A percentile compares a stretch with the other conserved stretches of the same genome.
Conservation (phyloP, 2,113 vertebrate species). For the Silurus asotus region DNA sequence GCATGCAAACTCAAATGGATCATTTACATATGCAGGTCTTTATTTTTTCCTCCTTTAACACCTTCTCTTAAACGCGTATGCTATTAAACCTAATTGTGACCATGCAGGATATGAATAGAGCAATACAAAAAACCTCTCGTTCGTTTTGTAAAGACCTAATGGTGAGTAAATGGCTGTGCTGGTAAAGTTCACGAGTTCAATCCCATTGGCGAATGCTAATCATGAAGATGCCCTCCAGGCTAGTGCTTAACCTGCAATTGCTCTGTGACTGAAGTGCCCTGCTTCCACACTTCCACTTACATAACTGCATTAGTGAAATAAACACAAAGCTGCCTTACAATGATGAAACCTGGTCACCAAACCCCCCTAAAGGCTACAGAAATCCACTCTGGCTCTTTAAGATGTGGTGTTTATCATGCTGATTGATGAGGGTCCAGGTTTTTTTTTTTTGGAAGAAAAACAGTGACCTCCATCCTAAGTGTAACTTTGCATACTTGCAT, state of each 20-base stretch:
- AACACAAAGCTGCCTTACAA: neutral
- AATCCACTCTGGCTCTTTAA: neutral
- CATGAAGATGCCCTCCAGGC: slow-evolving; percentile 9
- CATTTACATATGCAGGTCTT: neutral
- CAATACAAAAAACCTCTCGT: neutral
- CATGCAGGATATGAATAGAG: neutral
- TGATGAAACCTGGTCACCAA: neutral
- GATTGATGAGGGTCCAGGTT: neutral
- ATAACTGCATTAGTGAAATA: neutral
- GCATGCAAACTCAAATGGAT: neutral
- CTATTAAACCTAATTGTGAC: neutral
- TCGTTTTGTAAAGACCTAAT: neutral
- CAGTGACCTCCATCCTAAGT: neutral
- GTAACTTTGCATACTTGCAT: neutral
- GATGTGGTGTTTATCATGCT: neutral
- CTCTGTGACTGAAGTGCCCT: neutral
- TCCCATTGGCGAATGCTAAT: slow-evolving; percentile 1
- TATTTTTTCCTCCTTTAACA: neutral
- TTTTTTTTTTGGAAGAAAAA: neutral
- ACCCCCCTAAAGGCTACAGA: neutral
- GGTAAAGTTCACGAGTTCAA: slow-evolving; percentile 2
- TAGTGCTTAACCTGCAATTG: neutral
- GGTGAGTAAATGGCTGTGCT: slow-evolving; percentile 9
- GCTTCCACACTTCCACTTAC: neutral
- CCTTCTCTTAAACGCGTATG: neutral